These are phyloP conservation scores for Heteractis magnifica DNA, from an alignment of 92 coral and sea anemone species.

Conservation along the genomic window DNA sequence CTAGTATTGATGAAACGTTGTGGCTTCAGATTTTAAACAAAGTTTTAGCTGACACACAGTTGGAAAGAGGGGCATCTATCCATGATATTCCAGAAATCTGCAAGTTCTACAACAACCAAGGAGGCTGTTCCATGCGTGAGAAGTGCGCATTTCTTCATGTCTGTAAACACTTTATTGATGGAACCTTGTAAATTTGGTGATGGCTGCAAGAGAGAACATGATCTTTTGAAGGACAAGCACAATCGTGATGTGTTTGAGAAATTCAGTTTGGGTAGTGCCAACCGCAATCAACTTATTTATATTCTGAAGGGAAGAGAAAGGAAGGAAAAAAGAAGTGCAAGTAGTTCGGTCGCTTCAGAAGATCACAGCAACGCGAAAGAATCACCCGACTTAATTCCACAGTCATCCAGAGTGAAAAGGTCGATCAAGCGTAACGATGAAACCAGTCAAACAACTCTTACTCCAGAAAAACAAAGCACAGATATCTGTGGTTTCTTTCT, in stretches of 20 bases:
- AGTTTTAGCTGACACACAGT: slow-evolving; percentile 56
- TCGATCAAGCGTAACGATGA: not conserved
- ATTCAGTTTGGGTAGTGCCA: too few species aligned
- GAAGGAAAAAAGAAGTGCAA: slow-evolving; percentile 35
- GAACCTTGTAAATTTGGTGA: slow-evolving; percentile 74
- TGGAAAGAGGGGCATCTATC: slow-evolving; percentile 59
- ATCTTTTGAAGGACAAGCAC: slow-evolving; percentile 51
- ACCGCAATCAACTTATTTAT: slow-evolving; percentile 39
- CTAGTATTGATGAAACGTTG: slow-evolving; percentile 10
- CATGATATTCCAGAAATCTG: slow-evolving; percentile 67
- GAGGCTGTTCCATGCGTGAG: slow-evolving; percentile 40
- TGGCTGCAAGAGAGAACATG: slow-evolving; percentile 69
- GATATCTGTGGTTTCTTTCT: slow-evolving; percentile 88
- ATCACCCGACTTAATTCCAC: not conserved
- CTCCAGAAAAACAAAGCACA: slow-evolving; percentile 26
- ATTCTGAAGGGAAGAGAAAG: slow-evolving; percentile 39
- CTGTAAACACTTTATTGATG: slow-evolving; percentile 71
- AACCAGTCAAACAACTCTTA: slow-evolving; percentile 5
- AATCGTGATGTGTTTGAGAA: slow-evolving; percentile 47
- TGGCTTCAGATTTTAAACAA: slow-evolving; percentile 46
- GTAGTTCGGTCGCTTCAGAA: slow-evolving; percentile 17
- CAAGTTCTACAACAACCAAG: slow-evolving; percentile 72
- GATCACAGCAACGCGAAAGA: not conserved
- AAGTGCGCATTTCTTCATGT: slow-evolving; percentile 81
- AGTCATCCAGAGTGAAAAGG: not conserved